Conservation (phyloP, 2,888 invertebrate species). For the Romanomermis culicivorax region DNA sequence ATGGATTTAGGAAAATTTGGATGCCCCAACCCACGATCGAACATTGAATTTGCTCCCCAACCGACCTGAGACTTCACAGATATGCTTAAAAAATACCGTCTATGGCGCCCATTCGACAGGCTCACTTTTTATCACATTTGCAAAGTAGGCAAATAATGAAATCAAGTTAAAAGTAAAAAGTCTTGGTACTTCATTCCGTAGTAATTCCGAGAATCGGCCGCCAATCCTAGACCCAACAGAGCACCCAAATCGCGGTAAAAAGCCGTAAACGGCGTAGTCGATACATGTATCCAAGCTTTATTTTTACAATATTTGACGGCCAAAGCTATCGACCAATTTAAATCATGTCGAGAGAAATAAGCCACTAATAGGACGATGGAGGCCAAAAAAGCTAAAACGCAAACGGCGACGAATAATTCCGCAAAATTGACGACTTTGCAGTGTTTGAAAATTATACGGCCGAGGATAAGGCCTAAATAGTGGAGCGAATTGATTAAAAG, state of each 20-base stretch:
- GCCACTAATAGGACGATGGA: not conserved
- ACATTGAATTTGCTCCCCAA: too few species aligned
- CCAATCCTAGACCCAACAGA: slow-evolving; percentile 5
- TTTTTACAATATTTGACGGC: slow-evolving; percentile 1
- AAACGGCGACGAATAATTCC: not conserved
- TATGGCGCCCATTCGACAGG: too few species aligned
- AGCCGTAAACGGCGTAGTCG: slow-evolving; percentile 2
- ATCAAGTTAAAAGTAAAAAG: too few species aligned
- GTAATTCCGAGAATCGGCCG: not conserved
- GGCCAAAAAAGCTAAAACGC: not conserved
- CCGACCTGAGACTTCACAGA: too few species aligned
- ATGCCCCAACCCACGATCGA: too few species aligned
- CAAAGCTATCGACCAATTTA: slow-evolving; percentile 1
- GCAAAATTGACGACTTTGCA: not conserved
- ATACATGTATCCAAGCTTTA: not conserved
- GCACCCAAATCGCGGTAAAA: slow-evolving; percentile 6
- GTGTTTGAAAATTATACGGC: not conserved
- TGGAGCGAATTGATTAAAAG: too few species aligned
- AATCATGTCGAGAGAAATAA: not conserved
- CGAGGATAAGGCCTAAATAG: not conserved
- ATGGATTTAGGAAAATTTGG: too few species aligned
- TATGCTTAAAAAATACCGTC: too few species aligned
- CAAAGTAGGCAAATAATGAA: too few species aligned
- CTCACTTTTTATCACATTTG: too few species aligned
- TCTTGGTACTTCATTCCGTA: too few species aligned